Evolutionary conservation across 2,113 vertebrate genomes (phyloP).

Genomic region (Gasterosteus nipponicus): DNA sequence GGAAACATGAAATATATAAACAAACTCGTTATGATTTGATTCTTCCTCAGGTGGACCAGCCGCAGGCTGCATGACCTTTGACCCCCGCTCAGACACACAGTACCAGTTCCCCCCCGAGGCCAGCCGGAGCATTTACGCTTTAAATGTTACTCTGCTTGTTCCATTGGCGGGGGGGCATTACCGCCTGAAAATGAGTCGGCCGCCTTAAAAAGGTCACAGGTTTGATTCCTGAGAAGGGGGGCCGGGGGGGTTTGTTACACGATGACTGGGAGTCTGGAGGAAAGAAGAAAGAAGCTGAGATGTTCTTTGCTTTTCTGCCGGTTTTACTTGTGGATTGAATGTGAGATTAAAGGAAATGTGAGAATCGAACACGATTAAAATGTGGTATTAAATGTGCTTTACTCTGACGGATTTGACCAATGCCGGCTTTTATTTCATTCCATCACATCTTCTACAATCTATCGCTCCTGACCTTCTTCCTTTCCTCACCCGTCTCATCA

Average conservation of each 20-base stretch:
- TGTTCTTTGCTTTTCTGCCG: too few species aligned
- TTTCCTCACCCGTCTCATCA: too few species aligned
- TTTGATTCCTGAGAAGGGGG: not conserved
- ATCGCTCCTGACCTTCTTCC: too few species aligned
- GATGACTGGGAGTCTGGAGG: too few species aligned
- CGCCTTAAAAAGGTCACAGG: constrained; percentile 27
- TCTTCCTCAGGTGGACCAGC: not conserved
- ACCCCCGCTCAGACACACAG: constrained; percentile 8
- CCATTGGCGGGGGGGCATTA: not conserved
- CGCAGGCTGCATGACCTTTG: not conserved
- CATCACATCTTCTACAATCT: too few species aligned
- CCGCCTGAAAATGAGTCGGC: not conserved
- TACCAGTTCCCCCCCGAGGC: constrained; percentile 30
- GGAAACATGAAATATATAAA: too few species aligned
- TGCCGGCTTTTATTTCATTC: not conserved
- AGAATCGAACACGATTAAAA: too few species aligned
- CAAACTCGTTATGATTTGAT: not conserved
- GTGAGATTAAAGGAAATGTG: too few species aligned
- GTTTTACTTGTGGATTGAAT: too few species aligned
- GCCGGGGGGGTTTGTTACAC: too few species aligned
- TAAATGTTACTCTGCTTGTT: constrained; percentile 46
- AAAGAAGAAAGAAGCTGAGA: too few species aligned
- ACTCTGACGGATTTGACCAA: not conserved
- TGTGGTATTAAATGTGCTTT: too few species aligned
- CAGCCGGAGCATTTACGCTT: constrained; percentile 23